phyloP scores from a whole-genome alignment of 2,888 invertebrate species.

The Dromius quadrimaculatus region DNA sequence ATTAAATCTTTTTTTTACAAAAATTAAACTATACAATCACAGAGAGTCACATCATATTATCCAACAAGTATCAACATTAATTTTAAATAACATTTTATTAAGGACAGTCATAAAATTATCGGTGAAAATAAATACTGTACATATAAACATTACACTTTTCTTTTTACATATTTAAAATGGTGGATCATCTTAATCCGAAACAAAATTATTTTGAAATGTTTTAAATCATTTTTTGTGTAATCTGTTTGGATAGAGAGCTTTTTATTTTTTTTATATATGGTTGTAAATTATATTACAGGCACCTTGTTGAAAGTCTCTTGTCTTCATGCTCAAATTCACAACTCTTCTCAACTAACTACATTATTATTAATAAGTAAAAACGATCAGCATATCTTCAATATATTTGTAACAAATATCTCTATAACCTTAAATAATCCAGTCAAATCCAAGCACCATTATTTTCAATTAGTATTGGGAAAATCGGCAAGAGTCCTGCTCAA shows the following conservation, averaged over 20 bases:
- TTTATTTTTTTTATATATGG: constrained; percentile 21
- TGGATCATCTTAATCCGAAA: constrained; percentile 27
- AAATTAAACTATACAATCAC: constrained; percentile 52
- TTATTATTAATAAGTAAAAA: constrained; percentile 42
- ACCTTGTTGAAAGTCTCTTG: constrained; percentile 44
- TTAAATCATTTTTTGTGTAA: constrained; percentile 14
- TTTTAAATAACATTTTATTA: constrained; percentile 47
- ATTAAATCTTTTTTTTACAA: constrained; percentile 47
- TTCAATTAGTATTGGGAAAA: constrained; percentile 47
- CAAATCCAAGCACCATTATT: constrained; percentile 52
- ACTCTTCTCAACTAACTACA: constrained; percentile 30
- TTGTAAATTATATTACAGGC: constrained; percentile 46
- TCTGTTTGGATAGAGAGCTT: constrained; percentile 38
- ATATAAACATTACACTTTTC: constrained; percentile 44
- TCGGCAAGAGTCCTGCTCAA: constrained; percentile 48
- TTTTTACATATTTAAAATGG: constrained; percentile 48
- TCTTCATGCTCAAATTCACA: constrained; percentile 14
- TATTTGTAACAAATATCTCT: constrained; percentile 45
- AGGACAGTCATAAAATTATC: constrained; percentile 47
- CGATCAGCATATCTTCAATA: constrained; percentile 42
- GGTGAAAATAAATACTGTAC: constrained; percentile 52
- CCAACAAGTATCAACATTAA: constrained; percentile 49
- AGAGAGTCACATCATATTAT: constrained; percentile 51
- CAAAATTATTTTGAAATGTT: constrained; percentile 17
- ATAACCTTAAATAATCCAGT: constrained; percentile 51